Evolutionary conservation across 2,888 invertebrate species (phyloP).

Genomic region (Rotaria macrura): DNA sequence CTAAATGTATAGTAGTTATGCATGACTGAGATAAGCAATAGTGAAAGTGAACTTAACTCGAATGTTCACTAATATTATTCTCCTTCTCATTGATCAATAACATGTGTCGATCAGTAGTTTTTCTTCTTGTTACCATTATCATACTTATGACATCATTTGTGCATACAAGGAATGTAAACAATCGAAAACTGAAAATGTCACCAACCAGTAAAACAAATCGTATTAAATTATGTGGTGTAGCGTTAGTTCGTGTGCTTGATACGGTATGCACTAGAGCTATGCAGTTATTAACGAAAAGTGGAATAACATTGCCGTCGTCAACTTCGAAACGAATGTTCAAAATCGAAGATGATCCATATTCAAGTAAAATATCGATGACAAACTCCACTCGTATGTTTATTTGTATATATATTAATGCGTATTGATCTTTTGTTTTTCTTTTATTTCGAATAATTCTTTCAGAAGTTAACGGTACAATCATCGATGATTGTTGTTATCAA

Average conservation of each 20-base stretch:
- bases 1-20: not conserved
- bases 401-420: too few species aligned
- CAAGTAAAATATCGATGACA: not conserved
- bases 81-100: not conserved
- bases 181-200: not conserved
- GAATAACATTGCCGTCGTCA: not conserved
- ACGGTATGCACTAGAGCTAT: not conserved
- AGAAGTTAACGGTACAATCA: not conserved
- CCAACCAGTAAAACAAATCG: not conserved
- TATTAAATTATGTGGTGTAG: not conserved
- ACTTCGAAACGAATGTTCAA: not conserved
- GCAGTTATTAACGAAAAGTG: not conserved
- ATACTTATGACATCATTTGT: not conserved
- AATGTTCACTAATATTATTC: not conserved
- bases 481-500: not conserved
- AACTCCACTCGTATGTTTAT: not conserved
- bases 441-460: not conserved
- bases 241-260: not conserved
- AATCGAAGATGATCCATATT: not conserved
- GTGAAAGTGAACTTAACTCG: not conserved
- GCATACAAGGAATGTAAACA: not conserved
- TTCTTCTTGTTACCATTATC: not conserved
- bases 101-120: not conserved
- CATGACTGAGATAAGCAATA: not conserved
- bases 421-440: too few species aligned